Conservation (phyloP, 2,113 vertebrate species). For the Aptenodytes forsteri region DNA sequence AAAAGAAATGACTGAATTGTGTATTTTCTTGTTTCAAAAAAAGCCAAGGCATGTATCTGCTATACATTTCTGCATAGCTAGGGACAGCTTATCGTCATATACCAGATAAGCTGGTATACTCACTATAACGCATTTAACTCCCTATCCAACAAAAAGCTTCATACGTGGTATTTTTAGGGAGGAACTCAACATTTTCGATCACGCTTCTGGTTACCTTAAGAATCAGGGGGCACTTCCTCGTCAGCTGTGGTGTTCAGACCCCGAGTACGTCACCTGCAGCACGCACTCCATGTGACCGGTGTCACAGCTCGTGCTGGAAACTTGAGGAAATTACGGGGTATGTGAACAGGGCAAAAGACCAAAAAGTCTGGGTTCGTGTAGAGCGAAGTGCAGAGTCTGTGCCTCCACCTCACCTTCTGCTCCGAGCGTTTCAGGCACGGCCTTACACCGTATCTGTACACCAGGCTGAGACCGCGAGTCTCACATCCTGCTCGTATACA, state of each 20-base stretch:
- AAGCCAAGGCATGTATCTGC: neutral
- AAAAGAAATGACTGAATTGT: neutral
- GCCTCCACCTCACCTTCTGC: neutral
- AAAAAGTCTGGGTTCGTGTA: neutral
- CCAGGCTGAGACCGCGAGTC: too few relatives aligned
- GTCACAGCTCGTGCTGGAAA: neutral
- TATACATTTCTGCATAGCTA: neutral
- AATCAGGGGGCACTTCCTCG: neutral
- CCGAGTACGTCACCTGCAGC: fast-evolving
- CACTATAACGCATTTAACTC: fast-evolving
- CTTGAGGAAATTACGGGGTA: fast-evolving
- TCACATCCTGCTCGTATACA: fast-evolving
- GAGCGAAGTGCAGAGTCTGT: neutral
- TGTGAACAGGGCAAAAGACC: neutral
- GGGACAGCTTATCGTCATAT: neutral
- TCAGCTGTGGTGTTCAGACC: neutral
- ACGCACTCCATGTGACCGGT: fast-evolving
- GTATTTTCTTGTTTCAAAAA: neutral
- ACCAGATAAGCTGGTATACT: neutral
- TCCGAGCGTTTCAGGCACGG: fast-evolving
- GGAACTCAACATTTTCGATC: neutral
- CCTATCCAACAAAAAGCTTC: neutral
- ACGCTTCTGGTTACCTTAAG: neutral
- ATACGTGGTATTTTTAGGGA: neutral
- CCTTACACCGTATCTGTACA: fast-evolving